These are phyloP conservation scores for Callimorpha dominula DNA, from an alignment of 2,888 invertebrate species.

Conservation along the genomic window DNA sequence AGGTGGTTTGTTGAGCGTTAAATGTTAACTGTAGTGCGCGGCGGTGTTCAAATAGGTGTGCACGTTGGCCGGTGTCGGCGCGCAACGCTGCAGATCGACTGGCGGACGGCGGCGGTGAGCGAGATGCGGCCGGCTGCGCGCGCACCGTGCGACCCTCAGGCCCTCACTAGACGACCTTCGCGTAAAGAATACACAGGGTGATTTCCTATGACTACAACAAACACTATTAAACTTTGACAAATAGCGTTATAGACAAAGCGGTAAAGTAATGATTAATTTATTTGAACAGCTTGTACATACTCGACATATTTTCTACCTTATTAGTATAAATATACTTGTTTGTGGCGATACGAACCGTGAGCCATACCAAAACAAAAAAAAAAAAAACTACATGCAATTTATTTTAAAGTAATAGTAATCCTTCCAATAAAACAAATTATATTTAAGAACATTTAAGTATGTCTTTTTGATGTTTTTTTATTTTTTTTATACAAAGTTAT, in stretches of 20 bases:
- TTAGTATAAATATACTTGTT: background rate
- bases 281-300: background rate
- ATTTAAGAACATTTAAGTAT: no score
- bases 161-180: slow-evolving; percentile 63
- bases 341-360: no score
- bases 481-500: background rate
- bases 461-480: background rate
- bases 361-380: no score
- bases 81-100: slow-evolving; percentile 81
- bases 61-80: slow-evolving; percentile 67
- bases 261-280: slow-evolving; percentile 6
- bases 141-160: slow-evolving; percentile 69
- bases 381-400: background rate
- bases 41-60: slow-evolving; percentile 43
- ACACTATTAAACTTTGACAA: slow-evolving; percentile 7
- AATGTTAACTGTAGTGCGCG: slow-evolving; percentile 50
- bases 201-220: slow-evolving; percentile 35
- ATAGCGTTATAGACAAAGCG: background rate
- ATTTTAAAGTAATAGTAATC: no score
- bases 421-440: no score
- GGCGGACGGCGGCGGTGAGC: slow-evolving; percentile 56
- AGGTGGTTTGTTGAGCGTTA: slow-evolving; percentile 52
- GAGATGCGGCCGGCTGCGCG: slow-evolving; percentile 61
- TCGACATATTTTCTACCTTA: background rate
- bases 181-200: slow-evolving; percentile 46